Base-by-base conservation (phyloP, 2,888 invertebrate species). In the Nematopogon swammerdamellus region DNA sequence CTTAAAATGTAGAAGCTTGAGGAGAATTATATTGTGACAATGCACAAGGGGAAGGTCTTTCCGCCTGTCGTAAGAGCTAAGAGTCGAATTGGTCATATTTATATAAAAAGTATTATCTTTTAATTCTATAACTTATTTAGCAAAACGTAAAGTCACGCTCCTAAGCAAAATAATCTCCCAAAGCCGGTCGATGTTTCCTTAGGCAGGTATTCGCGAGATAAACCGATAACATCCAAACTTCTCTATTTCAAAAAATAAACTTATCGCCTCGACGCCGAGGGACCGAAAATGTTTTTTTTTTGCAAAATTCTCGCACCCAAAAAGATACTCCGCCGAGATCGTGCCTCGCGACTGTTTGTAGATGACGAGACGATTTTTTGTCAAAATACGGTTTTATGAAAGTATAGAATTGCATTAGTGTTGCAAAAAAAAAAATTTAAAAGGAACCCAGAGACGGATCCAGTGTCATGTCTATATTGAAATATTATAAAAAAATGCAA, bases 161-260 rank as follows among this genome's bases (percentile, higher is more conserved):
- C 36, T 14, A 36, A 36, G 36, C 11, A 14, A 36, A 36, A 14
- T 14, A 14, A 36, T 36, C 36, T 36, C 36, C 11, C 8, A 14
- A 36, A 36, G 36, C 36, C 14, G 6, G 4, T 14, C 36, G n/a
- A 36, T 36, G 36, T 36, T 36, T 36, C 11, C 36, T 36, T 36
- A 36, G 36, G 36, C 36, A 36, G 36, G 36, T 36, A 36, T 36
- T 36, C 11, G 36, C 36, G 36, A 36, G 36, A 36, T 36, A 36
- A 36, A 36, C 36, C 36, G 36, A 36, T 36, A 36, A 14, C 8
- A 36, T 36, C 36, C 4, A 36, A 36, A 36, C 57, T 61, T 67
- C 64, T 72, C 67, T 52, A 62, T 74, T 74, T 69, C 71, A 68
- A 73, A 36, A n/a, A 73, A 74, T 70, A 76, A 76, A 75, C 72